Evolutionary conservation across 2,888 invertebrate genomes (phyloP), one percentile per base, ranked within the genome.

Genomic region (Ochropleura plecta): DNA sequence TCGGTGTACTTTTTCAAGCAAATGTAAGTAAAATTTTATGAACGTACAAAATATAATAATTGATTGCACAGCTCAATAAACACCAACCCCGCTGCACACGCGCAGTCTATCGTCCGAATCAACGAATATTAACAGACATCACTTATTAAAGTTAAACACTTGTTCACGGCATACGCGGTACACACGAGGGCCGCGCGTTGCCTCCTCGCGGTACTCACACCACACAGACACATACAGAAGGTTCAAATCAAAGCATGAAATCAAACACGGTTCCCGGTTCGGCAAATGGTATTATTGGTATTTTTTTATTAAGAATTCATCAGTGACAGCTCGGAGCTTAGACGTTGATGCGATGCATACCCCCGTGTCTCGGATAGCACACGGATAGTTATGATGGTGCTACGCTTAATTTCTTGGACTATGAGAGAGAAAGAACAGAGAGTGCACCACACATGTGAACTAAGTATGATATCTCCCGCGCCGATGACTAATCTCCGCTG

Each of bases 61-160:
- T 48, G 44, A 49, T 20, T 6, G n/a, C 18, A 30, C 12, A 42
- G 59, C 12, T 62, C 12, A 3, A 66, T n/a, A 30, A 30, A 70
- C 66, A 70, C 74, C 30, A 44, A 62, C 30, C 30, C 16, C 5
- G 16, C 30, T 30, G 30, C 30, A 2, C 30, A 30, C 30, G 30
- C 30, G 30, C 30, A 30, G 30, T 3, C 66, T 44, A 30, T 65
- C 73, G 42, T 48, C 46, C 66, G 42, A 70, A 64, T 68, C 73
- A 73, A 68, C 72, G 64, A 70, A 64, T 77, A 68, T 81, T 60
- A 76, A 68, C 72, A 67, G 72, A 64, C 81, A 68, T 81, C 63
- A 76, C 76, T 76, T 82, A 81, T 76, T 84, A 76, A 76, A 76
- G 71, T 70, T 81, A 73, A 70, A 62, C 73, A 82, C 82, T 78